These are phyloP conservation scores for Perithous albicinctus DNA, from an alignment of 2,888 invertebrate genomes.

Conservation along the genomic window DNA sequence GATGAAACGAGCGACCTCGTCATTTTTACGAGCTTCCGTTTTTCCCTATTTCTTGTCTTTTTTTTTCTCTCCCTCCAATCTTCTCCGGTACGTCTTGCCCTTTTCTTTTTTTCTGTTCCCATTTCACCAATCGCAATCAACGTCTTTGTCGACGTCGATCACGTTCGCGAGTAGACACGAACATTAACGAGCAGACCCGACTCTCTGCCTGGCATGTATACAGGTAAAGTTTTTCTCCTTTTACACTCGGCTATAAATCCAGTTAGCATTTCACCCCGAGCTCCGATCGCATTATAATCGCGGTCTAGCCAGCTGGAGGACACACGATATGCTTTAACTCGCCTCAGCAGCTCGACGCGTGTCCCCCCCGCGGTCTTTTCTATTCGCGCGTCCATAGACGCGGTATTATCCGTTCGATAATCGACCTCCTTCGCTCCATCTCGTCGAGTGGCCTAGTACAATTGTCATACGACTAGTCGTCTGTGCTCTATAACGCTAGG, in stretches of 20 bases:
- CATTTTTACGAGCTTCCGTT: conserved; percentile 38
- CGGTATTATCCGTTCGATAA: conserved; percentile 63
- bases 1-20: conserved; percentile 37
- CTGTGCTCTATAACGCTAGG: neutral
- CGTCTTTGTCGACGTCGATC: neutral
- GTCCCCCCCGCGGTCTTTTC: conserved; percentile 49
- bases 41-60: neutral
- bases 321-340: conserved; percentile 56
- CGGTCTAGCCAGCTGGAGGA: conserved; percentile 36
- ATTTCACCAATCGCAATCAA: conserved; percentile 5
- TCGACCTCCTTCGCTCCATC: conserved; percentile 67
- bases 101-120: neutral
- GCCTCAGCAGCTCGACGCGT: conserved; percentile 52
- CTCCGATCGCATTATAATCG: conserved; percentile 35
- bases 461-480: conserved; percentile 31
- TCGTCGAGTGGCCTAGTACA: conserved; percentile 58
- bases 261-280: conserved; percentile 20
- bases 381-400: conserved; percentile 41
- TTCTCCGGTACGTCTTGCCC: neutral
- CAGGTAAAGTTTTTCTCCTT: neutral
- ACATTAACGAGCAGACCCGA: conserved; percentile 11
- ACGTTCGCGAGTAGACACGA: neutral
- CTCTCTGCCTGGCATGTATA: neutral
- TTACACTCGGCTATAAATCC: conserved; percentile 3
- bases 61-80: conserved; percentile 5